Base-by-base conservation (phyloP, 2,888 invertebrate genomes). In the Chrysina gloriosa region DNA sequence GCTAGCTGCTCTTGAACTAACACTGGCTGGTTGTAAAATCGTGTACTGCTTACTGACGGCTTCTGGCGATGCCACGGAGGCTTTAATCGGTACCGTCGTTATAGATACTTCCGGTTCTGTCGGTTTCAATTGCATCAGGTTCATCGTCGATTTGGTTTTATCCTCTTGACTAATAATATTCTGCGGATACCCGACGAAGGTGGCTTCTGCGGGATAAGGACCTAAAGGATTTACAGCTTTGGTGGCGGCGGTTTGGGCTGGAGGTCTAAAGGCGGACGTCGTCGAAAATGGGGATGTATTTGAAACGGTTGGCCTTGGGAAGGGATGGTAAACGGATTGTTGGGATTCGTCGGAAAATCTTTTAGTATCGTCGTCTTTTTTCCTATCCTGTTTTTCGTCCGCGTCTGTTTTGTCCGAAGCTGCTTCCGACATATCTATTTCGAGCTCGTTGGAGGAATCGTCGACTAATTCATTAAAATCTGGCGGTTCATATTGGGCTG, bases 1-100 rank as follows among this genome's bases (percentile, higher is more conserved):
- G 36, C 91, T 91, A 52, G 93, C 93, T 0, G 93, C 93, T 56
- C 93, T 88, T 19, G 94, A 93, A 2, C 93, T 92, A 0, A 89
- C 88, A 27, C 91, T 91, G 7, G 94, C 94, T 0, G 94, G 94
- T 82, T 95, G 94, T 71, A 95, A 85, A 74, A 94, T 94, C 69
- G 94, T 95, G 80, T 94, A 95, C 81, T 94, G 94, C 84, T 95
- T 95, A 69, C 90, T 89, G 6, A 86, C 77, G 74, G 81, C 76
- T 77, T 77, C 85, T 25, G 84, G 84, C 64, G 84, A 84, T 73
- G 79, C 80, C 42, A 80, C 74, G 23, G 77, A 74, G 19, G 75
- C 63, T 65, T 73, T 73, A 7, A 65, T 45, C 68, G 71, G 19
- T 14, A 63, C 39, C 16, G 66, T 45, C n/a, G 68, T 54, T 16